Conservation (phyloP, 2,888 invertebrate species). For the Oscheius sp. region DNA sequence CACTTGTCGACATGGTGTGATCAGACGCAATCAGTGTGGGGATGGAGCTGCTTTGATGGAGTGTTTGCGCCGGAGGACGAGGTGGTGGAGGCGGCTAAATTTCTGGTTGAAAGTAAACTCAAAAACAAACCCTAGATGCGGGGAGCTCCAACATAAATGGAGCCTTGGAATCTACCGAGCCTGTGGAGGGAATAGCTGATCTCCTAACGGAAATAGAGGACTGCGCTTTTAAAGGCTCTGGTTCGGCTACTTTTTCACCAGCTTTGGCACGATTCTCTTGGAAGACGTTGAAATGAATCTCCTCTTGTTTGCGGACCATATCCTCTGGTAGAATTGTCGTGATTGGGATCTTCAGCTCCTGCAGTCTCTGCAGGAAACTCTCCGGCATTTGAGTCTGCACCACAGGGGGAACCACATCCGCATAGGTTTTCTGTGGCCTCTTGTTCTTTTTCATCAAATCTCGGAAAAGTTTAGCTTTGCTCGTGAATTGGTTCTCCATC, state of each 20-base stretch:
- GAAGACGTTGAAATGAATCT: not conserved
- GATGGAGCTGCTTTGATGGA: not conserved
- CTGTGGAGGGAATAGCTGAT: slow-evolving; percentile 4
- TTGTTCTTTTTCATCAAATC: slow-evolving; percentile 33
- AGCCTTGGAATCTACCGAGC: slow-evolving; percentile 8
- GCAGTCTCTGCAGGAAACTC: not conserved
- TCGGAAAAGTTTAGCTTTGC: slow-evolving; percentile 7
- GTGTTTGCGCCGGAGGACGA: not conserved
- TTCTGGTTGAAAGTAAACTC: not conserved
- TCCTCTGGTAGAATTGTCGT: slow-evolving; percentile 6
- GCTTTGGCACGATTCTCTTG: not conserved
- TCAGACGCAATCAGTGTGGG: not conserved
- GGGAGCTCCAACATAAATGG: slow-evolving; percentile 22
- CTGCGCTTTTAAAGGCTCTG: no score
- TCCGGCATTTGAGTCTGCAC: slow-evolving; percentile 3
- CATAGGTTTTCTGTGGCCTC: slow-evolving; percentile 26
- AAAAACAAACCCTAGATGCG: not conserved
- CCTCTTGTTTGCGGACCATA: slow-evolving; percentile 15
- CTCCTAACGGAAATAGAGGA: not conserved
- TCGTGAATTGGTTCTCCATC: slow-evolving; percentile 21
- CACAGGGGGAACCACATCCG: not conserved
- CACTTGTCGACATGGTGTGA: not conserved
- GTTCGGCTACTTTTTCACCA: not conserved
- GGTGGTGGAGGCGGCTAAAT: slow-evolving; percentile 20
- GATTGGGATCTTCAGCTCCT: not conserved